Base-by-base conservation (phyloP, 2,113 vertebrate genomes). In the Tachysurus vachellii region DNA sequence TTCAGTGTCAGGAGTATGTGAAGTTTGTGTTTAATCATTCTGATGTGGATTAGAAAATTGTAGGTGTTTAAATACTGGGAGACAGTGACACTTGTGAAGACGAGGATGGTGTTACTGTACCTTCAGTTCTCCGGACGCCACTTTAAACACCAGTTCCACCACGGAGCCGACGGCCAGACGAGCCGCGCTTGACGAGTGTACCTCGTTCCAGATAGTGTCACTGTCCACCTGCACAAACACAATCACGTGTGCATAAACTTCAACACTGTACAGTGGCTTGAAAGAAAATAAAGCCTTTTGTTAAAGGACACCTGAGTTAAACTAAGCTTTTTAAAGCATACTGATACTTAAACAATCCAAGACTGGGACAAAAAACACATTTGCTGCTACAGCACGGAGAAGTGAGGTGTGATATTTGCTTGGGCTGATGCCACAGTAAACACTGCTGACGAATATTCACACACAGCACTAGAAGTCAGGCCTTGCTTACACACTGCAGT, bases 161-260 rank as follows among this genome's bases (percentile, higher is more conserved):
- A 99, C 98, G 0, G 97, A 99, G 83, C 98, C 98, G 82, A 98
- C 98, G 0, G 98, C 98, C 92, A 99, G 95, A 53, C 98, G 97
- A 83, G 98, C 98, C 0, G 98, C 98, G 0, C 97, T 97, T 0
- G 97, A 97, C 0, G 98, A 99, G 91, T 99, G 98, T 26, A 98
- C 96, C 89, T 99, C 98, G 0, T 99, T 99, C 98, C 98, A 99
- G 87, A 99, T 98, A 42, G 98, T 99, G 94, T 99, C 98, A 28
- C 96, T 99, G 95, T 99, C 98, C 8, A 99, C 97, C 98, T 99
- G 93, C n/a, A 36, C 77, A 91, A 81, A 91, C 85, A 92, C 42
- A 91, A 75, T 62, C 23, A 79, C 56, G 31, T 23, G 82, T 64
- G 76, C 7, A 84, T 19, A 71, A n/a, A 59, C 53, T 88, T 31